Evolutionary conservation across 2,888 invertebrate species (phyloP).

Genomic region (Lissocephala sabroskyi): DNA sequence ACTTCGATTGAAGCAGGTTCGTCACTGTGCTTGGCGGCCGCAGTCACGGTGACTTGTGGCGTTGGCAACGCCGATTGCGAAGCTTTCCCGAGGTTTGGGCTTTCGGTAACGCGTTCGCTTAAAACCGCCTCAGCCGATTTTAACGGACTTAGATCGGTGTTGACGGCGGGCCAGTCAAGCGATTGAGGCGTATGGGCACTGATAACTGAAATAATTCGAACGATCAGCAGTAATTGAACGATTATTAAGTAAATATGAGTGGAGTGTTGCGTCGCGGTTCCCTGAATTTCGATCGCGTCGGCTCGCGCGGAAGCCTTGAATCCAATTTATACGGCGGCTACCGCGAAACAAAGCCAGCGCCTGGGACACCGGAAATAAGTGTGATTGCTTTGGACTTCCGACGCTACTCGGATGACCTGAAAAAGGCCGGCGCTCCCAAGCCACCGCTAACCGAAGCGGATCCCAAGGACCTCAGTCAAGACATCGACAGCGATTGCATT

Average conservation of each 20-base stretch:
- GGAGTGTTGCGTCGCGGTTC: constrained; percentile 69
- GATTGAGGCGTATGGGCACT: no score
- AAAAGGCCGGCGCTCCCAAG: constrained; percentile 42
- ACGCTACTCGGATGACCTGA: constrained; percentile 66
- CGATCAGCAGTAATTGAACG: background rate
- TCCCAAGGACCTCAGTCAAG: constrained; percentile 54
- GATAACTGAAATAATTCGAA: constrained; percentile 11
- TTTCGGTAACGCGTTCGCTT: constrained; percentile 23
- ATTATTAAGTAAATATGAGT: constrained; percentile 49
- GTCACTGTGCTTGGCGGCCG: constrained; percentile 18
- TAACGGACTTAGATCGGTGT: constrained; percentile 66
- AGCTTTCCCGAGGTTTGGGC: background rate
- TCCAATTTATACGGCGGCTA: constrained; percentile 62
- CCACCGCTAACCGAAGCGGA: background rate
- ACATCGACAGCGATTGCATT: constrained; percentile 74
- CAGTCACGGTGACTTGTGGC: constrained; percentile 14
- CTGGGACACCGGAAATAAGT: constrained; percentile 69
- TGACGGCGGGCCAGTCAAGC: background rate
- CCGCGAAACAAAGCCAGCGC: constrained; percentile 51
- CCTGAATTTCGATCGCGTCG: constrained; percentile 59
- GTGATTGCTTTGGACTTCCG: constrained; percentile 69
- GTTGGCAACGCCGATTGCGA: background rate
- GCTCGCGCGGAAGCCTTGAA: constrained; percentile 56
- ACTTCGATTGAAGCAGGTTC: no score
- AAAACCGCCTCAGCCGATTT: constrained; percentile 50